Base-by-base conservation (phyloP, 1,140 invertebrate species). In the Apis laboriosa region DNA sequence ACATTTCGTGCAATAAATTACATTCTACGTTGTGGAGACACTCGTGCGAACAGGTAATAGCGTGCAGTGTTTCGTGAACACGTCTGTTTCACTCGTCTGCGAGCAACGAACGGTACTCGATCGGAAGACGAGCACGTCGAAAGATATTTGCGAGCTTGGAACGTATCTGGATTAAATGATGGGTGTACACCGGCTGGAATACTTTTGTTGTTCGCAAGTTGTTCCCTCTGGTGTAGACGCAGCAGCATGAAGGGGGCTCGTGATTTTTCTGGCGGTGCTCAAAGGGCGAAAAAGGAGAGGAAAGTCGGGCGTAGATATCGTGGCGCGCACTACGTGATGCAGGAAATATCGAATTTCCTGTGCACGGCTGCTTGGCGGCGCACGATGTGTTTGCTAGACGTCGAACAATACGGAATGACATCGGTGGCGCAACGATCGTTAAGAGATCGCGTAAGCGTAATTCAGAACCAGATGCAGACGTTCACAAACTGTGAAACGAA, bases 341-440 rank as follows among this genome's bases (percentile, higher is more conserved):
- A 83, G 88, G 87, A 87, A 87, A 87, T 89, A 86, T 87, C 83
- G 82, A 80, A 86, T 89, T 89, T 88, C 88, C 84, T 72, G 66
- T 24, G 83, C 67, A 75, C 83, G 74, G 79, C 53, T 68, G 86
- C 60, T 56, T 63, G 73, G 21, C 79, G 86, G 64, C 63, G 71
- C 56, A 49, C 82, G 60, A 77, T 77, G 74, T 60, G 74, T 84
- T 83, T 77, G 77, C 75, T 73, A 51, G 55, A 80, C 74, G 80
- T 86, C 74, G 87, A 86, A 88, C 86, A 88, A 88, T 88, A 66
- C 80, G 73, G 73, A 88, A 88, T 85, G 87, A 88, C 84, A 85
- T 64, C 43, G 83, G n/a, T 78, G 71, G 61, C 79, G 71, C 72
- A 78, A 72, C 67, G 79, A 83, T 88, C 83, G 84, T 88, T 88